phyloP scores from a whole-genome alignment of 2,113 vertebrate species.

The Emydocephalus ijimae region DNA sequence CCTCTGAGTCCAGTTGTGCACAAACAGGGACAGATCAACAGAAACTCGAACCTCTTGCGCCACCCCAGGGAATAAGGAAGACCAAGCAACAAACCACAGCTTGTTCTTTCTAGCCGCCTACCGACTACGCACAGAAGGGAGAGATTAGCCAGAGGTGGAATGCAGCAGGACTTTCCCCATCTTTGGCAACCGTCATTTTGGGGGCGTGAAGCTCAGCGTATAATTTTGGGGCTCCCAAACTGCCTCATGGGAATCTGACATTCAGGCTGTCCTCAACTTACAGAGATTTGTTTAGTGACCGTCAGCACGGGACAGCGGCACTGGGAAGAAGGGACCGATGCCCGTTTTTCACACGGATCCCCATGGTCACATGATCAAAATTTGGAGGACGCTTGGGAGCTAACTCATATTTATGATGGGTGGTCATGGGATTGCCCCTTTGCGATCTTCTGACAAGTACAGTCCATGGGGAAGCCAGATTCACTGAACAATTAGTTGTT shows the following conservation, averaged over 20 bases:
- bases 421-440: neutral
- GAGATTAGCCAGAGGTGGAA: neutral
- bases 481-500: neutral
- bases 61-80: neutral
- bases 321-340: neutral
- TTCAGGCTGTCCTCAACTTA: neutral
- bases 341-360: neutral
- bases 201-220: accelerated
- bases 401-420: neutral
- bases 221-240: neutral
- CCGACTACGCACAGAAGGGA: neutral
- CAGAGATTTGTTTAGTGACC: neutral
- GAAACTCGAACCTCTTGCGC: neutral
- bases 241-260: neutral
- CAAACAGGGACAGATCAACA: neutral
- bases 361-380: neutral
- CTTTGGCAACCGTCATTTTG: no score
- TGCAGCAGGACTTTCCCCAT: neutral
- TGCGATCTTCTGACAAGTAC: neutral
- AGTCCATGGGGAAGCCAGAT: neutral
- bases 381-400: neutral
- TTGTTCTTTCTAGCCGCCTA: neutral
- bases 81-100: neutral
- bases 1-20: neutral
- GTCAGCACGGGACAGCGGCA: neutral